These are phyloP conservation scores for human (Homo sapiens) DNA, from an alignment of 2,113 vertebrate species.

Conservation along the genomic window DNA sequence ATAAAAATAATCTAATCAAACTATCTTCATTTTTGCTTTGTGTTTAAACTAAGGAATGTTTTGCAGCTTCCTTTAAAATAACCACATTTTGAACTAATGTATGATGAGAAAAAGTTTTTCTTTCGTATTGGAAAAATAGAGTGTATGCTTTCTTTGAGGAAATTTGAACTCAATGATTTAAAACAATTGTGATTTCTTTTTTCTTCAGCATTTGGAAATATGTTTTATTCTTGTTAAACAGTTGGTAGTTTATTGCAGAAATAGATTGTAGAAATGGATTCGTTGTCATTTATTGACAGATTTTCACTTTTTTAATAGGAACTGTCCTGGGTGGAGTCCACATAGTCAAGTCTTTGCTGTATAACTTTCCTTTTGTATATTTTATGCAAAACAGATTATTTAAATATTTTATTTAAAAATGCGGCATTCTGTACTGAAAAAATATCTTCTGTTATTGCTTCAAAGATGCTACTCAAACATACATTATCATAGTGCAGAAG, in stretches of 20 bases:
- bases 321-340: not conserved
- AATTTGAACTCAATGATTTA: not conserved
- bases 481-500: not conserved
- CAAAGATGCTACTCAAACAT: not conserved
- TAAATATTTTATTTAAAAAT: not conserved
- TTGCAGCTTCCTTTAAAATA: conserved; percentile 11
- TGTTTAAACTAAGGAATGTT: not conserved
- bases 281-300: not conserved
- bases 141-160: not conserved
- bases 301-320: not conserved
- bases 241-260: not conserved
- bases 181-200: not conserved
- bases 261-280: not conserved
- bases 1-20: not conserved
- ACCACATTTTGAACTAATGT: not conserved
- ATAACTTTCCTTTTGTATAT: not conserved
- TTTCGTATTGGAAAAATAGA: not conserved
- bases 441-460: not conserved
- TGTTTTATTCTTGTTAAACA: not conserved
- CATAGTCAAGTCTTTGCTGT: not conserved
- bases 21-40: not conserved
- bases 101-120: not conserved
- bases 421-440: not conserved
- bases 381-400: conserved; percentile 14
- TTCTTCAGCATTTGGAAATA: not conserved